These are phyloP conservation scores for Caenorhabditis brenneri DNA, from an alignment of 1,140 invertebrate species.

Conservation along the genomic window DNA sequence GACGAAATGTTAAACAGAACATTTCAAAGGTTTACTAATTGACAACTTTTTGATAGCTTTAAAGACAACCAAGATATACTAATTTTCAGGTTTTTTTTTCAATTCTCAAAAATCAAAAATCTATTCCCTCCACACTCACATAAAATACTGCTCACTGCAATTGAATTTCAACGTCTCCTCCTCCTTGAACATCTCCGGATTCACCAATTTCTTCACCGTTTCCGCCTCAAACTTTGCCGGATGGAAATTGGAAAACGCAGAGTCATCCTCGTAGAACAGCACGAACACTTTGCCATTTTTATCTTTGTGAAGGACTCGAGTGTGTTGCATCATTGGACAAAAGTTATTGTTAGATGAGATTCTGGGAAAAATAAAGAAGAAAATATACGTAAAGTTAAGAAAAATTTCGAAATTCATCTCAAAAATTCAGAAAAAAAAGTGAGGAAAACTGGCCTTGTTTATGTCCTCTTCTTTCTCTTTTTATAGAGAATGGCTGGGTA, in stretches of 20 bases:
- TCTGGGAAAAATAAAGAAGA: not conserved
- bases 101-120: no score
- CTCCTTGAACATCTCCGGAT: not conserved
- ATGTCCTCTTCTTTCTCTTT: no score
- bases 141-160: constrained; percentile 38
- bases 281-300: not conserved
- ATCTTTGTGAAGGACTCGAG: not conserved
- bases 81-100: not conserved
- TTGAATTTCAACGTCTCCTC: constrained; percentile 8
- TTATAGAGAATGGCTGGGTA: no score
- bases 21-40: no score
- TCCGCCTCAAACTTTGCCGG: constrained; percentile 1
- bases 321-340: not conserved
- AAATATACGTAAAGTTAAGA: no score
- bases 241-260: not conserved
- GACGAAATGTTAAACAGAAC: no score
- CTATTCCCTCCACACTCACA: not conserved
- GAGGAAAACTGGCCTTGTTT: no score
- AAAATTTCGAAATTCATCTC: no score
- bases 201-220: constrained; percentile 17
- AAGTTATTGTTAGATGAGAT: not conserved
- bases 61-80: not conserved
- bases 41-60: no score
- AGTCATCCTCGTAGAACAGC: constrained; percentile 21
- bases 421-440: no score